phyloP scores from a whole-genome alignment of 1,140 invertebrate genomes.

The Drosophila asahinai region DNA sequence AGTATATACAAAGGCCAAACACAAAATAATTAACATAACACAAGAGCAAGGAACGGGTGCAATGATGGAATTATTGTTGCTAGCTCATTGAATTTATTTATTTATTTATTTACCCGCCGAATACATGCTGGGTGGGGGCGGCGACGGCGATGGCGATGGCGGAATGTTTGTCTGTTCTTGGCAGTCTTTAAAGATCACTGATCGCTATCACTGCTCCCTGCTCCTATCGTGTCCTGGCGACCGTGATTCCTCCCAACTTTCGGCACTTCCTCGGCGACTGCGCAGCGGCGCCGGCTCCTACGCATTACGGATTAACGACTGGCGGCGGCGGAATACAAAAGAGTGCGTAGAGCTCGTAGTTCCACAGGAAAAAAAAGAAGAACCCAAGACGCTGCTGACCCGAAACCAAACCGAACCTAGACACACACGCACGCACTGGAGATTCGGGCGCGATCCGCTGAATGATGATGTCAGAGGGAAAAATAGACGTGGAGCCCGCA shows the following conservation, averaged over 20 bases:
- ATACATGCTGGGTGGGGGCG: slow-evolving; percentile 60
- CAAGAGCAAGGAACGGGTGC: neutral
- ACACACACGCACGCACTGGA: slow-evolving; percentile 4
- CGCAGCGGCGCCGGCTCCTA: slow-evolving; percentile 21
- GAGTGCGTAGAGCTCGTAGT: slow-evolving; percentile 5
- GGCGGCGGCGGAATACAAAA: slow-evolving; percentile 1
- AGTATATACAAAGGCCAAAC: neutral
- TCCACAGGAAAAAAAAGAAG: slow-evolving; percentile 11
- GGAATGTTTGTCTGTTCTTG: slow-evolving; percentile 3
- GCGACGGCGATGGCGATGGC: slow-evolving; percentile 6
- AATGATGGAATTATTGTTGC: slow-evolving; percentile 31
- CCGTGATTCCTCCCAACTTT: slow-evolving; percentile 6
- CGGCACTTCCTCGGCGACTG: slow-evolving; percentile 29
- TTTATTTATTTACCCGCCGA: slow-evolving; percentile 74
- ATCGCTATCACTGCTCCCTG: neutral
- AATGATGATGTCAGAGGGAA: slow-evolving; percentile 42
- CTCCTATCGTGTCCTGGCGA: slow-evolving; percentile 24
- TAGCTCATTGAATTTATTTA: slow-evolving; percentile 15
- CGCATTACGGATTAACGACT: slow-evolving; percentile 30
- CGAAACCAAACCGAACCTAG: slow-evolving; percentile 10
- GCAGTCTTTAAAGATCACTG: slow-evolving; percentile 24
- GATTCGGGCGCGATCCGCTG: slow-evolving; percentile 17
- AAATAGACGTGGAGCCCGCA: slow-evolving; percentile 21
- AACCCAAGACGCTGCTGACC: too few relatives aligned
- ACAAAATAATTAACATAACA: slow-evolving; percentile 12